phyloP scores from a whole-genome alignment of 2,797 vertebrate species.

The Poliocrania exsul region DNA sequence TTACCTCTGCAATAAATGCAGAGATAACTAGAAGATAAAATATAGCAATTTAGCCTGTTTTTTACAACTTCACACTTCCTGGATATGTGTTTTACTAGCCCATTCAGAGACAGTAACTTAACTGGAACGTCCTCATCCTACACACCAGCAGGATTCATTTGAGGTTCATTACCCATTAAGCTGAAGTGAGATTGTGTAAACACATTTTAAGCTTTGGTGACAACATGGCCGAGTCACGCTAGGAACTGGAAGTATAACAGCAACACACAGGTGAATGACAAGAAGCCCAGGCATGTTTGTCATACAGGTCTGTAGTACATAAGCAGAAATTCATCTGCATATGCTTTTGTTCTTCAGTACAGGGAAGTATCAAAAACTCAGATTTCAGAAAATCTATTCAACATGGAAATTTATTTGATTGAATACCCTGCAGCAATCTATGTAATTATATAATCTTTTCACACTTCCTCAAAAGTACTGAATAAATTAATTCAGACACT shows the following conservation, averaged over 20 bases:
- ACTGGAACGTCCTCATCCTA: conserved; percentile 12
- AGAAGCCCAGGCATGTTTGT: background rate
- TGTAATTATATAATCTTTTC: background rate
- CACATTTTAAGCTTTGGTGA: background rate
- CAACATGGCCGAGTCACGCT: background rate
- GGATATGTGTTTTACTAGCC: conserved; percentile 34
- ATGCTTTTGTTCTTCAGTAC: background rate
- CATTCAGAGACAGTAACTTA: background rate
- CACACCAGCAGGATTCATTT: background rate
- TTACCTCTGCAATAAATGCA: background rate
- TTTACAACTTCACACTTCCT: conserved; percentile 52
- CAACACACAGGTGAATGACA: background rate
- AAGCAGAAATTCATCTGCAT: background rate
- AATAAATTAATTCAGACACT: background rate
- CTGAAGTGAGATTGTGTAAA: conserved; percentile 11
- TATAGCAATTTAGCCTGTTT: conserved; percentile 15
- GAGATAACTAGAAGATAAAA: conserved; percentile 39
- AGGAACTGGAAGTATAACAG: background rate
- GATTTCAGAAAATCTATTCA: background rate
- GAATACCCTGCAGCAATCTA: background rate
- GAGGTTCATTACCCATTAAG: background rate
- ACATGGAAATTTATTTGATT: background rate
- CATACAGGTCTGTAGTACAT: background rate
- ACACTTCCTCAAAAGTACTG: background rate
- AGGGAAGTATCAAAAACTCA: background rate